A percentile compares a stretch with the other conserved stretches of the same genome.
Evolutionary conservation across 2,113 vertebrate genomes (phyloP).

Genomic region (Chinchilla lanigera): DNA sequence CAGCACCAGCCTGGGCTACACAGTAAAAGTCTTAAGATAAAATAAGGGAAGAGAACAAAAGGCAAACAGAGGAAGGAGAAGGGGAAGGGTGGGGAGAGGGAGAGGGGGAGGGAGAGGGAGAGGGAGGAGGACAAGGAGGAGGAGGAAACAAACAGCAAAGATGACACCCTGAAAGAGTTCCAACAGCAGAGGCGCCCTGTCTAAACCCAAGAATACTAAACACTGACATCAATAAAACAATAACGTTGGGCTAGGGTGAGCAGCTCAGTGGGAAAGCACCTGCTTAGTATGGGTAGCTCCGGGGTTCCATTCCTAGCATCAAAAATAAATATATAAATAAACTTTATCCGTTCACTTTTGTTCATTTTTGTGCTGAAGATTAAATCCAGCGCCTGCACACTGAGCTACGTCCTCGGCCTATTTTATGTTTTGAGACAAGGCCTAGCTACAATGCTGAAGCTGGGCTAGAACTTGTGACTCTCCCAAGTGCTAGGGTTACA

Average conservation of each 20-base stretch:
- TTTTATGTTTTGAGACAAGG: not conserved
- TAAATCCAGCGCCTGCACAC: not conserved
- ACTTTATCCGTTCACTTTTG: not conserved
- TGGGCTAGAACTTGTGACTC: not conserved
- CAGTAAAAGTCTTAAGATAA: not conserved
- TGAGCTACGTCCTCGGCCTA: not conserved
- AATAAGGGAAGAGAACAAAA: not conserved
- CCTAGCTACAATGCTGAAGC: not conserved
- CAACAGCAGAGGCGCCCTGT: accelerated
- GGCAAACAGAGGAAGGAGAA: not conserved
- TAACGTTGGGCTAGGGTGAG: not conserved
- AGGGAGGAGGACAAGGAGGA: not conserved
- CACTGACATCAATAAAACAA: not conserved
- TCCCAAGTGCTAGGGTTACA: not conserved
- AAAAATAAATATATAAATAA: not conserved
- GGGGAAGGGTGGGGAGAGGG: not conserved
- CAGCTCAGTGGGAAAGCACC: not conserved
- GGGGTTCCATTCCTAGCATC: not conserved
- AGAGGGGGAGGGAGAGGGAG: not conserved
- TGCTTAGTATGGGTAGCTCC: not conserved
- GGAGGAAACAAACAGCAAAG: not conserved
- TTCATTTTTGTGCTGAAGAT: not conserved
- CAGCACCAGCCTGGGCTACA: not conserved
- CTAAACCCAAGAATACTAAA: not conserved
- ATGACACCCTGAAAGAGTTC: not conserved